Percentiles rank a stretch among this genome's conserved stretches.
These are phyloP conservation scores for Prostheceraeus crozeri DNA, from an alignment of 2,888 invertebrate species.

Conservation along the genomic window DNA sequence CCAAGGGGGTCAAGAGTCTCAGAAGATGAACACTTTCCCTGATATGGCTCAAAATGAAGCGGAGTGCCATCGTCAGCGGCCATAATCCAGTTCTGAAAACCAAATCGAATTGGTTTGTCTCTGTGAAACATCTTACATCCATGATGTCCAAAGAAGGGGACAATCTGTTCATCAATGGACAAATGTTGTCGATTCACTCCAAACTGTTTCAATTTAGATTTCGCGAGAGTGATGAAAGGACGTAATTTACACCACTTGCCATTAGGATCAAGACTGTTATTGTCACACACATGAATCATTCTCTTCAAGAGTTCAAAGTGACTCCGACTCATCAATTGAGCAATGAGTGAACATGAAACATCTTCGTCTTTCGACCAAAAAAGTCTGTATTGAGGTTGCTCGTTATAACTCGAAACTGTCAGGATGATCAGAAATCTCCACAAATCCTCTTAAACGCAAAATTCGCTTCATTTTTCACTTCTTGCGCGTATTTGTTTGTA, in stretches of 20 bases:
- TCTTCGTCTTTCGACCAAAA: constrained; percentile 1
- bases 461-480: not conserved
- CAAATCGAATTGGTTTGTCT: constrained; percentile 8
- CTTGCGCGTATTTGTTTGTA: constrained; percentile 13
- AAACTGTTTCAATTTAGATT: not conserved
- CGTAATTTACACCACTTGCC: constrained; percentile 5
- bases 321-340: not conserved
- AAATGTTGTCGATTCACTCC: not conserved
- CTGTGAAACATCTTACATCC: not conserved
- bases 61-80: not conserved
- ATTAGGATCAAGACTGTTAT: constrained; percentile 2
- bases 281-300: constrained; percentile 16
- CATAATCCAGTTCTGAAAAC: constrained; percentile 7
- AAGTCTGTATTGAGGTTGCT: not conserved
- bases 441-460: constrained; percentile 7
- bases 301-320: not conserved
- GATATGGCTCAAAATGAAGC: not conserved
- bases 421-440: not conserved
- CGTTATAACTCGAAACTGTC: not conserved
- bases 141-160: not conserved
- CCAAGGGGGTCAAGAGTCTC: not conserved
- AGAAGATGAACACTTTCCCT: not conserved
- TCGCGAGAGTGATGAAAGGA: not conserved
- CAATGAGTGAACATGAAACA: constrained; percentile 17
- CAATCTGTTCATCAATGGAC: constrained; percentile 5